Evolutionary conservation across 2,888 invertebrate genomes (phyloP), one percentile per base, ranked within the genome.

Genomic region (Perizoma affinitatum): DNA sequence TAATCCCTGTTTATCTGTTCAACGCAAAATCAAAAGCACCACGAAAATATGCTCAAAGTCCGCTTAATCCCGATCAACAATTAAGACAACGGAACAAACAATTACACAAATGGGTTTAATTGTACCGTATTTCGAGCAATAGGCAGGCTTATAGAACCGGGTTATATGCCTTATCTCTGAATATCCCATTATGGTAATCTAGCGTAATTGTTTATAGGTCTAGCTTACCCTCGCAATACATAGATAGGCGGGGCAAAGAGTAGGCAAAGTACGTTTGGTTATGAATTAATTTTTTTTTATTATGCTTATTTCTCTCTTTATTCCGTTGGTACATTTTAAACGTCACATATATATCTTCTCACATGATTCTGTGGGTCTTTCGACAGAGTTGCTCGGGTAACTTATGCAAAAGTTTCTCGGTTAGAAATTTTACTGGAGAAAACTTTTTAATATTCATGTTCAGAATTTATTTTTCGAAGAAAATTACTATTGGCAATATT

Each of bases 151-250:
- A 64, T 53, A 46, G 51, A 58, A 54, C 53, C 47, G 54, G 63
- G 63, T 63, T 63, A 59, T 48, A 66, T 43, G 64, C 54, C 70
- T 75, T 73, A 76, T 78, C 73, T 67, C 65, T 69, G 65, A 63
- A 67, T 72, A 69, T 70, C 63, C 71, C 73, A 71, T 71, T 78
- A 78, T 74, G 76, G 70, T 79, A 76, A 80, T 80, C 73, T 74
- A 68, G 68, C 64, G 66, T 78, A 80, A 82, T 79, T 78, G 78
- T 79, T 78, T 76, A 74, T 72, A 65, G 70, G 69, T 66, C 69
- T 73, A 65, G 61, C 71, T 49, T 43, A 56, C 63, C 36, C 59
- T 59, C 61, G 46, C 61, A 54, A 43, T 46, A 52, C 54, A 44
- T 58, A 64, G 56, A 64, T 65, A 61, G 53, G n/a, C 48, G 34